Percentiles rank a stretch among this genome's conserved stretches.
Evolutionary conservation across 2,113 vertebrate genomes (phyloP).

Genomic region (Circaetus gallicus): DNA sequence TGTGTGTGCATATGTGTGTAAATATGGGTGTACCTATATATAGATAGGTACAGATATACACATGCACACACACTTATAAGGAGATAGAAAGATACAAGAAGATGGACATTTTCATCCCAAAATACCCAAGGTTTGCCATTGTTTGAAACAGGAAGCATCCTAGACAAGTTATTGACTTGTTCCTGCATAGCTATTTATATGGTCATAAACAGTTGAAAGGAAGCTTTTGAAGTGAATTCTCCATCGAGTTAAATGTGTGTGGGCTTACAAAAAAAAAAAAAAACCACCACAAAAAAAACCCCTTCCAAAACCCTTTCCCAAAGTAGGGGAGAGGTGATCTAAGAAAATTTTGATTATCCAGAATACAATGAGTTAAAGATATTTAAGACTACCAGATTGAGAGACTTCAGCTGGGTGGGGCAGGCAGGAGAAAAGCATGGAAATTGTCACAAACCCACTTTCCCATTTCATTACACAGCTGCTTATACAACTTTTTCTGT

Average conservation of each 20-base stretch:
- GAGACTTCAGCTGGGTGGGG: neutral
- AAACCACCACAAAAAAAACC: neutral
- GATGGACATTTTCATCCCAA: neutral
- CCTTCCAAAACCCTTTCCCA: neutral
- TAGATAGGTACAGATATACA: neutral
- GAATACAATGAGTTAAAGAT: neutral
- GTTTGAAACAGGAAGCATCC: conserved; percentile 44
- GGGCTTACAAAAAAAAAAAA: neutral
- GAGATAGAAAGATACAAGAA: neutral
- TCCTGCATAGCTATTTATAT: conserved; percentile 40
- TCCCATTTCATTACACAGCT: neutral
- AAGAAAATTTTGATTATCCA: neutral
- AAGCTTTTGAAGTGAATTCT: conserved; percentile 55
- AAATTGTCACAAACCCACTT: neutral
- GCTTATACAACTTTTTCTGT: neutral
- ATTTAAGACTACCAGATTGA: neutral
- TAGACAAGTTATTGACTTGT: conserved; percentile 42
- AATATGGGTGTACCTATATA: neutral
- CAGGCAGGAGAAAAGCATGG: neutral
- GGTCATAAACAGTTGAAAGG: conserved; percentile 17
- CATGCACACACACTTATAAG: neutral
- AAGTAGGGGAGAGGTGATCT: neutral
- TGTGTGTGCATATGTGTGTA: neutral
- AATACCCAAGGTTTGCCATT: neutral
- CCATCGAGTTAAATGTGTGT: neutral